phyloP scores from a whole-genome alignment of 2,113 vertebrate species.

The Halcyon senegalensis region DNA sequence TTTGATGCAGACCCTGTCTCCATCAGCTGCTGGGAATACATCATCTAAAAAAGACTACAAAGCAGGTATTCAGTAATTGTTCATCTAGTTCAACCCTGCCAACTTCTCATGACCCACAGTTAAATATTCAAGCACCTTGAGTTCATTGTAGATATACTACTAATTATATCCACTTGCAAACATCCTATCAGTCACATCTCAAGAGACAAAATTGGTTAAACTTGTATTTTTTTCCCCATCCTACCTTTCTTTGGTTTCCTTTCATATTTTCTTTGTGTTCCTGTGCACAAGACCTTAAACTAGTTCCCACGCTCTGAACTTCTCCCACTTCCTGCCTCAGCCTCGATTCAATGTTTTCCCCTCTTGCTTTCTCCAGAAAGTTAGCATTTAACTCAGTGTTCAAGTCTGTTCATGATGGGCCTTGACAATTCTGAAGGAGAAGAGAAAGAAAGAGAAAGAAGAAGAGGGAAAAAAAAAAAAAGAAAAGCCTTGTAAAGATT shows the following conservation, averaged over 20 bases:
- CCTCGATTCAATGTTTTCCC: background rate
- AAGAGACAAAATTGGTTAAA: background rate
- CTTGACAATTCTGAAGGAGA: background rate
- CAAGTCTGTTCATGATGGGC: background rate
- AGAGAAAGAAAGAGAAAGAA: background rate
- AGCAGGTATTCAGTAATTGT: background rate
- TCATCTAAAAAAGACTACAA: background rate
- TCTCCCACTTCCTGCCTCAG: background rate
- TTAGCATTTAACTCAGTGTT: background rate
- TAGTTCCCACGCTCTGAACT: background rate
- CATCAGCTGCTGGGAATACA: background rate
- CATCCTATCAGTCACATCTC: background rate
- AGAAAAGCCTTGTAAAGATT: constrained; percentile 10
- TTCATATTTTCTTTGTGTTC: background rate
- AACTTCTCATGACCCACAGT: background rate
- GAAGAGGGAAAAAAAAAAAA: background rate
- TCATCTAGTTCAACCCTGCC: background rate
- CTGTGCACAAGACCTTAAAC: background rate
- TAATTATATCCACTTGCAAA: background rate
- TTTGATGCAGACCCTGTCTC: background rate
- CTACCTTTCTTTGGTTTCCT: background rate
- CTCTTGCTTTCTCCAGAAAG: background rate
- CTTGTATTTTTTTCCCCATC: background rate
- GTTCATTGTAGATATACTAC: background rate
- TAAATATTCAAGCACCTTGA: background rate